Evolutionary conservation across 2,888 invertebrate genomes (phyloP), one percentile per base, ranked within the genome.

Genomic region (Epistrophella euchroma): DNA sequence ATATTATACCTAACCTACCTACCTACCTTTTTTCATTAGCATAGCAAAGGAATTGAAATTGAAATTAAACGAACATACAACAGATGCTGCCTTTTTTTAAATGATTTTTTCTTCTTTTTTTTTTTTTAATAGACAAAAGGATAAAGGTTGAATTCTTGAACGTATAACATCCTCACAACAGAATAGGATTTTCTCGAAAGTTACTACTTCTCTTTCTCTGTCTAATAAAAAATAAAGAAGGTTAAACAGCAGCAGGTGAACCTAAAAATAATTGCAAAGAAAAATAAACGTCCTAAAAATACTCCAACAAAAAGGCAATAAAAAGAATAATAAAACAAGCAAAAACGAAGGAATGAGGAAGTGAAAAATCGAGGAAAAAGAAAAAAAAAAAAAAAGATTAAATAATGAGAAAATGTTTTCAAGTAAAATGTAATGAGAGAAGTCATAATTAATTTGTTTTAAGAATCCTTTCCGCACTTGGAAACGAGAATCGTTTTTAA

Each of bases 371-470:
- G 32, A 43, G 19, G n/a, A n/a, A n/a, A n/a, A n/a, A n/a, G 9
- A 35, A 22, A 25, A 19, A 19, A 35, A 19, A 43, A 25, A 22
- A 22, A 50, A 50, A 19, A 68, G 22, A 22, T 50, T 22, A 45
- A 64, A 45, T 68, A 68, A 50, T 37, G 50, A 68, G 50, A 68
- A 68, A 68, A 50, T 50, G 32, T 68, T 50, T 50, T 0, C 9
- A 35, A 17, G 28, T n/a, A 64, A 45, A 43, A 45, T 13, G 32
- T 50, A 52, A 52, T 28, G 52, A 32, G 28, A 66, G 35, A 66
- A 66, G 50, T 66, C 50, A 66, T 66, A 66, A 66, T 66, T 66
- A 50, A 66, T 66, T 66, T 66, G 45, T 66, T 66, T 66, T 66
- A 28, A 32, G 47, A 25, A 35, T 66, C 35, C 50, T 66, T 66